Percentiles rank a stretch among this genome's conserved stretches.
These are phyloP conservation scores for Germaria angustata DNA, from an alignment of 2,888 invertebrate species.

Conservation along the genomic window DNA sequence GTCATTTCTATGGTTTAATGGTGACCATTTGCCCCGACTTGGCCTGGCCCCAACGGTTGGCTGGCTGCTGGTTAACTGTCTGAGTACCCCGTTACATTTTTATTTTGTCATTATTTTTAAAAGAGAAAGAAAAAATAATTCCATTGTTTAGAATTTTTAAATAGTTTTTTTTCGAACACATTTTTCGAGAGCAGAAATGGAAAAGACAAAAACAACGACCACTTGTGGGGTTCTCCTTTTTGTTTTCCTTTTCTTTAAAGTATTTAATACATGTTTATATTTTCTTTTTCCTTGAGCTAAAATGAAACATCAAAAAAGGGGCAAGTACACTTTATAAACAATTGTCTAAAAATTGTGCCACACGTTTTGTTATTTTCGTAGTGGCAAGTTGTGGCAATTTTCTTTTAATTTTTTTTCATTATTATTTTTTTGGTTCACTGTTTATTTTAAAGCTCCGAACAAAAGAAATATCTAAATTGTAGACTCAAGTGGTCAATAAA, in stretches of 20 bases:
- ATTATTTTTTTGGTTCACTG: conserved; percentile 7
- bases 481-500: conserved; percentile 54
- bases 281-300: not conserved
- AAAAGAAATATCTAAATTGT: conserved; percentile 25
- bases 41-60: conserved; percentile 23
- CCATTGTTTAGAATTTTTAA: conserved; percentile 53
- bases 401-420: not conserved
- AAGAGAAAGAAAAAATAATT: not conserved
- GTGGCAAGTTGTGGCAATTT: conserved; percentile 36
- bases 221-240: conserved; percentile 53
- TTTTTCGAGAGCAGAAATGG: not conserved
- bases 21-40: conserved; percentile 49
- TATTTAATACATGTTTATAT: conserved; percentile 48
- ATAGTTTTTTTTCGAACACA: not conserved
- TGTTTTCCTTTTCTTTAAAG: conserved; percentile 53
- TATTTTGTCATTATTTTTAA: not conserved
- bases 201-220: conserved; percentile 53
- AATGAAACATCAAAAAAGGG: conserved; percentile 31
- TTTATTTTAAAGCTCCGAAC: not conserved
- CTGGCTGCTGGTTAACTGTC: conserved; percentile 58
- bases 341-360: conserved; percentile 44
- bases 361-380: conserved; percentile 10
- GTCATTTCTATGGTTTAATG: conserved; percentile 38
- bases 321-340: conserved; percentile 39
- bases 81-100: conserved; percentile 50